phyloP scores from a whole-genome alignment of 2,113 vertebrate species.

The Corythornis madagascariensis region DNA sequence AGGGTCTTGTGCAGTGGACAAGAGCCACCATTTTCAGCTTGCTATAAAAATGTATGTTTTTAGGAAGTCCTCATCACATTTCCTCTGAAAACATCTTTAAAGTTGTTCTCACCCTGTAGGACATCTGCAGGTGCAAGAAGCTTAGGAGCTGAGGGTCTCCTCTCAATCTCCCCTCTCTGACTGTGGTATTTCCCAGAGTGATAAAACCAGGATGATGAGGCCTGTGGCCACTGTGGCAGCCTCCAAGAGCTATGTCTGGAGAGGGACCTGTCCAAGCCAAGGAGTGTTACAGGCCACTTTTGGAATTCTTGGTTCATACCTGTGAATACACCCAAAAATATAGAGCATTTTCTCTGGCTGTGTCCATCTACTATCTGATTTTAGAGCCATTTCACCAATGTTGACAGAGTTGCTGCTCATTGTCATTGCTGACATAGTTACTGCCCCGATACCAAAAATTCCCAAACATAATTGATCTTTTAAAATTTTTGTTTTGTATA shows the following conservation, averaged over 20 bases:
- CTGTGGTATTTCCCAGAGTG: background rate
- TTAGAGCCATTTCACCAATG: accelerated
- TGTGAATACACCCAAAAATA: background rate
- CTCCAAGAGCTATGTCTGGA: background rate
- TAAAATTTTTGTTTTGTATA: accelerated
- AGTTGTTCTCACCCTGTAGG: accelerated
- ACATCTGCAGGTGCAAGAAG: background rate
- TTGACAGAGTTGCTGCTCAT: accelerated
- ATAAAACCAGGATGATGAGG: background rate
- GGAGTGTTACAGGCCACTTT: background rate
- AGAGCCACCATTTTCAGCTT: accelerated
- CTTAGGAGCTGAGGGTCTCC: background rate
- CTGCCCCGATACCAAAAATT: background rate
- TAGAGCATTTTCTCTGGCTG: accelerated
- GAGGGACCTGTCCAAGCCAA: background rate
- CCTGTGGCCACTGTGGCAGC: background rate
- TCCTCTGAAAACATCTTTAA: background rate
- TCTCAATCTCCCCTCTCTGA: accelerated
- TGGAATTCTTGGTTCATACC: background rate
- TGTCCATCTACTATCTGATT: accelerated
- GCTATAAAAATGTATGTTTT: accelerated
- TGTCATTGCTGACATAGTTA: accelerated
- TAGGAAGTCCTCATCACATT: background rate
- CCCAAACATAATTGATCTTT: accelerated
- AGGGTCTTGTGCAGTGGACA: accelerated